Conservation (phyloP, 2,113 vertebrate genomes). For the Pomatostomus ruficeps region DNA sequence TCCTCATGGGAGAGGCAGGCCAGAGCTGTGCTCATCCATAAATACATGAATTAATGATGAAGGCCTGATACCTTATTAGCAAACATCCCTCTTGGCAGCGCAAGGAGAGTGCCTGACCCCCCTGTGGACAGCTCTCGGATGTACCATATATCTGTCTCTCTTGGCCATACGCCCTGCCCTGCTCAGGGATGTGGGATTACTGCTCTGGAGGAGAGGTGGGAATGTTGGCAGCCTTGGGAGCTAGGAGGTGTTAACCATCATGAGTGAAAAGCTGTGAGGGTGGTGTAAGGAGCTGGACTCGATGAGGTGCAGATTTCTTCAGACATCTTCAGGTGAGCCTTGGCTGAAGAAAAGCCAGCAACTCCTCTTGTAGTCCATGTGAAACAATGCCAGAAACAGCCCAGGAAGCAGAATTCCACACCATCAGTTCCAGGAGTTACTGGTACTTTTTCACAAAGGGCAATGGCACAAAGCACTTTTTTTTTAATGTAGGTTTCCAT, state of each 20-base stretch:
- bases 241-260: not conserved
- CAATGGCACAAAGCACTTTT: not conserved
- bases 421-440: not conserved
- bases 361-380: rapidly evolving
- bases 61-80: not conserved
- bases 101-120: not conserved
- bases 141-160: not conserved
- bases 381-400: not conserved
- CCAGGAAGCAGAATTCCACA: not conserved
- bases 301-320: not conserved
- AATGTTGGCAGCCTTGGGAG: not conserved
- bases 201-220: not conserved
- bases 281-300: not conserved
- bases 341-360: not conserved
- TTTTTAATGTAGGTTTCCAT: not conserved
- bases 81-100: not conserved
- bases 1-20: not conserved
- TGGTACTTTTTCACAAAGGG: not conserved
- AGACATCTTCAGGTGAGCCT: not conserved
- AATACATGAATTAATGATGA: constrained; percentile 10
- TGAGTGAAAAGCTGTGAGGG: not conserved
- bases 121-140: not conserved
- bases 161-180: not conserved
- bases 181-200: not conserved
- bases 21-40: not conserved